Conservation (phyloP, 2,888 invertebrate genomes). For the Cartodere bifasciata region DNA sequence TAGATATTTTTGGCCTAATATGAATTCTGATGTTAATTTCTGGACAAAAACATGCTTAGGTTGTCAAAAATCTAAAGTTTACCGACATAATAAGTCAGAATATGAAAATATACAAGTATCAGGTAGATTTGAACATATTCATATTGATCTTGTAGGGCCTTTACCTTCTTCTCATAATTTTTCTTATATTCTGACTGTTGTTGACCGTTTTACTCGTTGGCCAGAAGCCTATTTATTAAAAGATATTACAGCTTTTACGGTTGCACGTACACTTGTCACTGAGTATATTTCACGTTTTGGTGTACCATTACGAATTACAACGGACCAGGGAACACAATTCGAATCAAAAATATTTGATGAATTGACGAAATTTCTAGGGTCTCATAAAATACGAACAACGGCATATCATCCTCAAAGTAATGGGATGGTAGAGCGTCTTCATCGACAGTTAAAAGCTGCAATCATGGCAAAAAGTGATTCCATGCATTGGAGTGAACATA, state of each 20-base stretch:
- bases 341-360: neutral
- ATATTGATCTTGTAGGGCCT: conserved; percentile 1
- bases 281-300: neutral
- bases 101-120: too few species aligned
- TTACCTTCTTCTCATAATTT: neutral
- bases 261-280: neutral
- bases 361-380: neutral
- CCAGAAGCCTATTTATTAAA: neutral
- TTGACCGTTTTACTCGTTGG: conserved; percentile 1
- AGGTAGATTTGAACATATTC: neutral
- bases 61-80: too few species aligned
- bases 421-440: neutral
- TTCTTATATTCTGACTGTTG: neutral
- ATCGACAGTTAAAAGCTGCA: neutral
- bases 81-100: too few species aligned
- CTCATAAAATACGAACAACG: neutral
- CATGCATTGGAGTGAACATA: too few species aligned
- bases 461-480: too few species aligned
- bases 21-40: too few species aligned
- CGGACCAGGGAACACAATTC: neutral
- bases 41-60: too few species aligned
- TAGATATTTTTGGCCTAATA: too few species aligned
- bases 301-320: neutral
- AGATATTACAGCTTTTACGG: neutral
- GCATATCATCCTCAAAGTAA: conserved; percentile 1